Evolutionary conservation across 2,888 invertebrate genomes (phyloP).

Genomic region (Chymomyza amoena): DNA sequence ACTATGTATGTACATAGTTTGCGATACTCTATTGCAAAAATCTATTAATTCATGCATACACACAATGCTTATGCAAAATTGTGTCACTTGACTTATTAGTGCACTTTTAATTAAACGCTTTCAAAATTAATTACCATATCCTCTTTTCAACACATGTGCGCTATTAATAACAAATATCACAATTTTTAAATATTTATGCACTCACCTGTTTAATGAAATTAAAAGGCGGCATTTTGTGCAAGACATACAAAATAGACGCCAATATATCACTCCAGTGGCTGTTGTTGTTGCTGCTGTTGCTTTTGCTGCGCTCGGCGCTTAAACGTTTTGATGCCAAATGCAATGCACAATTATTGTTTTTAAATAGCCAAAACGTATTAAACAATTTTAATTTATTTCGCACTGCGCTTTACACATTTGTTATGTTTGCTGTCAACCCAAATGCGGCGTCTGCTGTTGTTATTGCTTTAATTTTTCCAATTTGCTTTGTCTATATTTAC

Average conservation of each 20-base stretch:
- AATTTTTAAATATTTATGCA: conserved; percentile 22
- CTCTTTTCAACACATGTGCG: neutral
- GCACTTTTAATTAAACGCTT: conserved; percentile 24
- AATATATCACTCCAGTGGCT: neutral
- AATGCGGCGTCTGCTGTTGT: conserved; percentile 10
- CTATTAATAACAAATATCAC: conserved; percentile 3
- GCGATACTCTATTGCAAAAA: too few relatives aligned
- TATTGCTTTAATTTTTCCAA: conserved; percentile 24
- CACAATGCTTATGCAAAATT: too few relatives aligned
- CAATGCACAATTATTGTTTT: neutral
- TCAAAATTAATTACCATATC: conserved; percentile 1
- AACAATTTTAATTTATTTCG: conserved; percentile 15
- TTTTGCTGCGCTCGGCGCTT: neutral
- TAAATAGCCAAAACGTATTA: neutral
- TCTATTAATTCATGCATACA: too few relatives aligned
- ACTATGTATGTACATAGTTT: too few relatives aligned
- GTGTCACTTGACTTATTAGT: neutral
- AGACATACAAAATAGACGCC: neutral
- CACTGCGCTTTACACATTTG: conserved; percentile 5
- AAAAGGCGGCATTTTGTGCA: conserved; percentile 64
- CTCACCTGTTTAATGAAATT: conserved; percentile 76
- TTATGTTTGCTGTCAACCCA: neutral
- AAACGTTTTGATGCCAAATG: neutral
- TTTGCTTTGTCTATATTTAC: conserved; percentile 42
- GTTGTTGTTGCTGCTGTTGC: conserved; percentile 18